Evolutionary conservation across 1,140 invertebrate species (phyloP).

Genomic region (Scaptomyza montana): DNA sequence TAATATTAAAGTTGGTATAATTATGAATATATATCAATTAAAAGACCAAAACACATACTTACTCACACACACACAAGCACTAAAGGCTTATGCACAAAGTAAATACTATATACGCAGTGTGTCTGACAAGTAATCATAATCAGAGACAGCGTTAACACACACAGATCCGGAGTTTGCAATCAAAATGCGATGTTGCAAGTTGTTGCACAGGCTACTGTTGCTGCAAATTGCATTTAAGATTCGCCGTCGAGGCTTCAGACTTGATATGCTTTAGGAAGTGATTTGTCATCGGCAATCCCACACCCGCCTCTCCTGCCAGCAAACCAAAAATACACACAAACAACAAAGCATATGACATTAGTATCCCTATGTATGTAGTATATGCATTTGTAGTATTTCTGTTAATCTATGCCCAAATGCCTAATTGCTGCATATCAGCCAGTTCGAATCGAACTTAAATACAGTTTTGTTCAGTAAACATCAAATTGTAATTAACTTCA

Average conservation of each 20-base stretch:
- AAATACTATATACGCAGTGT: neutral
- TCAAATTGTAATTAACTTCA: neutral
- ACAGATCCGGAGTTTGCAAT: conserved; percentile 2
- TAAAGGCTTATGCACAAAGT: neutral
- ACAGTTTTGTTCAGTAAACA: neutral
- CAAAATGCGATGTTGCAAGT: neutral
- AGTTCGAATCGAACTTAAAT: neutral
- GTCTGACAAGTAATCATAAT: neutral
- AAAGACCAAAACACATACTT: neutral
- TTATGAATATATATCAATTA: no score
- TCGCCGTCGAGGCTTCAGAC: neutral
- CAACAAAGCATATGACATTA: conserved; percentile 6
- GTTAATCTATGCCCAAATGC: neutral
- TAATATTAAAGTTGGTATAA: neutral
- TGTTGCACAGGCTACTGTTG: neutral
- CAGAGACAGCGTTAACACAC: neutral
- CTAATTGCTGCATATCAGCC: neutral
- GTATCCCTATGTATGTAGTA: neutral
- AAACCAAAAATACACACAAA: neutral
- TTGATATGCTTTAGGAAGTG: neutral
- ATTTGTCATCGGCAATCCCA: neutral
- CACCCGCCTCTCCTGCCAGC: no score
- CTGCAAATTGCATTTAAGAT: conserved; percentile 7
- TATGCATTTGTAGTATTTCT: neutral
- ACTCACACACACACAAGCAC: neutral